A percentile compares a stretch with the other conserved stretches of the same genome.
phyloP scores from a whole-genome alignment of 2,113 vertebrate species.

The Cercopithecus mona region DNA sequence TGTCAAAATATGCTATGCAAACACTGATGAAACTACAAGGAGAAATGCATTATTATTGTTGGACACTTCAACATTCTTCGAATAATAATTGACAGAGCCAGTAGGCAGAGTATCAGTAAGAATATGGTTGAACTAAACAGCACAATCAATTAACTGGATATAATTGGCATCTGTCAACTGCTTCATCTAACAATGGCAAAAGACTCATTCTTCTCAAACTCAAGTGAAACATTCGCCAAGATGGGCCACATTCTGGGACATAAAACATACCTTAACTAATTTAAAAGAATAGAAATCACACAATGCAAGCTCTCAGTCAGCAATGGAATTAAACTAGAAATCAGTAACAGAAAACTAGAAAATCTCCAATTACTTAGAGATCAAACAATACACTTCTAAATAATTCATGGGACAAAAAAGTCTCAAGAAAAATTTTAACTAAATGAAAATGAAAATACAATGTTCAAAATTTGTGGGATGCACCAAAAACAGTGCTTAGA shows the following conservation, averaged over 20 bases:
- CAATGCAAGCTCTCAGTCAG: background rate
- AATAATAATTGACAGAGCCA: background rate
- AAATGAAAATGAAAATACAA: slow-evolving; percentile 15
- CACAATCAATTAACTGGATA: background rate
- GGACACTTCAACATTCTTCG: background rate
- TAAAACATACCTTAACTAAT: background rate
- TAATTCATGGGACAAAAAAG: background rate
- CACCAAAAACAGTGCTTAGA: background rate
- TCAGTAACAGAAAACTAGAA: background rate
- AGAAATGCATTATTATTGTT: background rate
- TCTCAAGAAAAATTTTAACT: slow-evolving; percentile 2
- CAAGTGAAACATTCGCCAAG: background rate
- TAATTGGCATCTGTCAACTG: background rate
- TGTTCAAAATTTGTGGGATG: slow-evolving; percentile 20
- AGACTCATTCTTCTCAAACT: background rate
- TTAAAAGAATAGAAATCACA: background rate
- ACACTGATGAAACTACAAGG: background rate
- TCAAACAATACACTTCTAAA: background rate
- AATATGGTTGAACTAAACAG: background rate
- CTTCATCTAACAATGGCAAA: background rate
- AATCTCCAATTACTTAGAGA: background rate
- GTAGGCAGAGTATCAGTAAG: background rate
- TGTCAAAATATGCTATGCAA: background rate
- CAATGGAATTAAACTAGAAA: slow-evolving; percentile 10
- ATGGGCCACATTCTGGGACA: background rate